Percentiles rank a stretch among this genome's conserved stretches.
Evolutionary conservation across 1,140 invertebrate genomes (phyloP).

Genomic region (Xylocopa sonorina): DNA sequence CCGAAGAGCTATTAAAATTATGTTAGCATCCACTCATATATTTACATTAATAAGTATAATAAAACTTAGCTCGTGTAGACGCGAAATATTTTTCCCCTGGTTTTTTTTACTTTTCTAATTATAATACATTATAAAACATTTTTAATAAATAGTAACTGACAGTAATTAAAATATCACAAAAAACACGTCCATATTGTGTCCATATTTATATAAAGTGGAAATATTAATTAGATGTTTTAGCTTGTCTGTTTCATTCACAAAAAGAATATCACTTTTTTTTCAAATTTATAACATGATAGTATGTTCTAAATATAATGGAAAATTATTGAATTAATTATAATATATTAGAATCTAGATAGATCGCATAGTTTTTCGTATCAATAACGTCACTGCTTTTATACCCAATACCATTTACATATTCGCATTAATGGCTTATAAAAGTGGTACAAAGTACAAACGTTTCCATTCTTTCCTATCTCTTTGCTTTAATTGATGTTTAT

Average conservation of each 20-base stretch:
- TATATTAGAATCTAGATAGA: background rate
- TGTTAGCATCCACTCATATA: too few relatives aligned
- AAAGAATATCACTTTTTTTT: background rate
- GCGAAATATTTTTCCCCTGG: too few relatives aligned
- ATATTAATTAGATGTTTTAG: too few relatives aligned
- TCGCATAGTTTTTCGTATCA: background rate
- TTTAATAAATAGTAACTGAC: background rate
- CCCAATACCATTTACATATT: background rate
- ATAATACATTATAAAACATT: background rate
- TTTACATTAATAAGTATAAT: too few relatives aligned
- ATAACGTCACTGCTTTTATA: background rate
- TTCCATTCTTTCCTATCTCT: background rate
- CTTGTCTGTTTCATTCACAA: background rate
- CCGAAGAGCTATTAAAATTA: too few relatives aligned
- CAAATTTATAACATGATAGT: too few relatives aligned
- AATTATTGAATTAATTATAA: background rate
- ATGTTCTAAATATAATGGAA: too few relatives aligned
- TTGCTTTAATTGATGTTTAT: background rate
- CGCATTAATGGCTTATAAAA: background rate
- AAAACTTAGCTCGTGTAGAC: too few relatives aligned
- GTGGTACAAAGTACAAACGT: background rate
- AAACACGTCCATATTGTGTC: too few relatives aligned
- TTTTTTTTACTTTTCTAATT: too few relatives aligned
- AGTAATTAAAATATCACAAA: too few relatives aligned
- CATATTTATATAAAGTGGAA: too few relatives aligned